These are phyloP conservation scores for Lytechinus variegatus DNA, from an alignment of 35 echinoderm and acorn worm genomes.

Conservation along the genomic window DNA sequence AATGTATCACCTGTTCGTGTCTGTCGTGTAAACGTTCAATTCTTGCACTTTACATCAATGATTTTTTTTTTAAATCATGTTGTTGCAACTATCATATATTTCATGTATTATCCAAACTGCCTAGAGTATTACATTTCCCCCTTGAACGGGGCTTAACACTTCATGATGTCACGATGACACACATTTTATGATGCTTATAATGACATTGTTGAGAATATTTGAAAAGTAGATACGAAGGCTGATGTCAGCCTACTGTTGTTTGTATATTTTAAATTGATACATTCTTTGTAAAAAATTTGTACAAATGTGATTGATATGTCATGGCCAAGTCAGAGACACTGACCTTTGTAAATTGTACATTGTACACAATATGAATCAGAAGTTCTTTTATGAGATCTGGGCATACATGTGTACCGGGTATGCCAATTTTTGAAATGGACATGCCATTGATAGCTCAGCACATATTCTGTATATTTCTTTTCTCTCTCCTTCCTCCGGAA, in stretches of 20 bases:
- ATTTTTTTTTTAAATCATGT: too few relatives aligned
- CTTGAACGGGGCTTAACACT: neutral
- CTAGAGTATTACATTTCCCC: neutral
- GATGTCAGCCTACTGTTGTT: neutral
- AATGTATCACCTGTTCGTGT: neutral
- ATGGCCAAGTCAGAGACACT: neutral
- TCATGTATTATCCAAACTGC: neutral
- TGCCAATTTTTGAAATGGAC: neutral
- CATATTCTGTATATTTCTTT: neutral
- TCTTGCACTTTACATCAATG: neutral
- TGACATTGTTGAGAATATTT: neutral
- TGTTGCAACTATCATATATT: neutral
- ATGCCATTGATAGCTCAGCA: neutral
- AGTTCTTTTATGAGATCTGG: neutral
- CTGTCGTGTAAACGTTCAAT: neutral
- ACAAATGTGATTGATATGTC: neutral
- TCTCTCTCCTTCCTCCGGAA: neutral
- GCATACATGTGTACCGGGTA: neutral
- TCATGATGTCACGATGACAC: neutral
- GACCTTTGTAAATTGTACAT: constrained; percentile 3
- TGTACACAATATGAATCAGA: neutral
- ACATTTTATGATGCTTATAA: neutral
- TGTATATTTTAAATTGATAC: constrained; percentile 21
- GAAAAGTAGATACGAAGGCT: neutral
- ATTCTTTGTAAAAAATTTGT: neutral